Base-by-base conservation (phyloP, 2,888 invertebrate genomes). In the Aquatica leii region DNA sequence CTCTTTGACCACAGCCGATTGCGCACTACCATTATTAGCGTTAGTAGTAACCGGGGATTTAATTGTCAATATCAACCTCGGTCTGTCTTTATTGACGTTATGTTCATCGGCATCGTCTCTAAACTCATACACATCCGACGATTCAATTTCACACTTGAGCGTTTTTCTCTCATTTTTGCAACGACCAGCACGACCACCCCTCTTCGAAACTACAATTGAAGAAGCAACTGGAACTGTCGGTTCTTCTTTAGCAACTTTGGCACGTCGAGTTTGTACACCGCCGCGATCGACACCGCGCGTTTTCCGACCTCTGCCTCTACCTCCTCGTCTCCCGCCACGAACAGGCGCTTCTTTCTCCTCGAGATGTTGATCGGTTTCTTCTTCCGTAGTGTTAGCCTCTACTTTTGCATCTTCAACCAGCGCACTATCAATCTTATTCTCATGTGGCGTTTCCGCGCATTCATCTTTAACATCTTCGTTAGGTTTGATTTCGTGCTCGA, bases 101-200 rank as follows among this genome's bases (percentile, higher is more conserved):
- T 78, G 81, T 75, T 95, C 95, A 40, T 91, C 91, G 3, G 93
- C 92, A 78, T 95, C 95, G 76, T 95, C 95, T 71, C 92, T 90
- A 78, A 96, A 96, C 78, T 95, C 95, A 77, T 95, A 96, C 1
- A 96, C 87, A 76, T 95, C 95, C 8, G 91, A 88, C 51, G 86
- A 81, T 71, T 87, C 87, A 71, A 83, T 86, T 69, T 84, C 87
- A 8, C 82, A 83, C 74, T 83, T 84, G 1, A 82, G 83, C 0
- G 82, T 75, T 78, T 86, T 87, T 68, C 86, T 84, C 69, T 87
- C 87, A 11, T 80, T 80, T 76, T 84, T 86, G 0, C 81, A 79
- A 74, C 86, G 80, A 1, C 86, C 77, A 35, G 83, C 81, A 2
- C 84, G 84, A 1, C 82, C 81, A 1, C 80, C 81, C 1, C 80